Percentiles rank a stretch among this genome's conserved stretches.
phyloP scores from a whole-genome alignment of 2,797 vertebrate genomes.

The Rhinichthys osculus region DNA sequence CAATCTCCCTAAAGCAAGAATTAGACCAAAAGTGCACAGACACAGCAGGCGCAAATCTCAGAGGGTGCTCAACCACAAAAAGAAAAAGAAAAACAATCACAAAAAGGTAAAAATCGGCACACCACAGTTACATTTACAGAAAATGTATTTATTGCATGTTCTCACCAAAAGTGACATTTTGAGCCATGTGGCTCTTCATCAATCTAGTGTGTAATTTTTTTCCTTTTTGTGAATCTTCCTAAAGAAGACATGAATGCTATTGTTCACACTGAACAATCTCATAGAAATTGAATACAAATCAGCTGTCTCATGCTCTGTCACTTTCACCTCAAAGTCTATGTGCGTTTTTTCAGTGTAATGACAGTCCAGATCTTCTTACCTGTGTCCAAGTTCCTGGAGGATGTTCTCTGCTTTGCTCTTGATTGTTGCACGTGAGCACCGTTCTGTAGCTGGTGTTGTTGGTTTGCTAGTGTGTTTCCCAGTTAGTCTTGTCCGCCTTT shows the following conservation, averaged over 20 bases:
- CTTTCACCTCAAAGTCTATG: neutral
- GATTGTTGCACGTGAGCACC: constrained; percentile 27
- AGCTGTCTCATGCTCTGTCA: neutral
- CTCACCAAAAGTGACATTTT: neutral
- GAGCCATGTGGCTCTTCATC: neutral
- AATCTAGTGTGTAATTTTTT: neutral
- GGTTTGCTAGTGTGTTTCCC: constrained; percentile 19
- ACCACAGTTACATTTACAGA: neutral
- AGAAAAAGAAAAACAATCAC: too few species aligned
- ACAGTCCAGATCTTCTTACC: constrained; percentile 46
- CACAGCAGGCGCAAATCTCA: neutral
- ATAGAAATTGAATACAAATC: constrained; percentile 9
- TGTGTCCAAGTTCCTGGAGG: neutral
- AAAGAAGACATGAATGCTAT: neutral
- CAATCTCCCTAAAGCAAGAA: neutral
- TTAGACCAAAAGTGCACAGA: neutral
- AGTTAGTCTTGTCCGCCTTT: constrained; percentile 49
- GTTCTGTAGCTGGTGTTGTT: constrained; percentile 38
- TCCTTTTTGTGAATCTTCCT: neutral
- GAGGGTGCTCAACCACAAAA: neutral
- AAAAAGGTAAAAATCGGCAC: neutral
- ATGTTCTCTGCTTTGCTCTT: constrained; percentile 6
- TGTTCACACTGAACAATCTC: neutral
- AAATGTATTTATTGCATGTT: neutral
- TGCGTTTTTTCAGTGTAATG: neutral